Evolutionary conservation across 1,140 invertebrate genomes (phyloP).

Genomic region (Drosophila willistoni): DNA sequence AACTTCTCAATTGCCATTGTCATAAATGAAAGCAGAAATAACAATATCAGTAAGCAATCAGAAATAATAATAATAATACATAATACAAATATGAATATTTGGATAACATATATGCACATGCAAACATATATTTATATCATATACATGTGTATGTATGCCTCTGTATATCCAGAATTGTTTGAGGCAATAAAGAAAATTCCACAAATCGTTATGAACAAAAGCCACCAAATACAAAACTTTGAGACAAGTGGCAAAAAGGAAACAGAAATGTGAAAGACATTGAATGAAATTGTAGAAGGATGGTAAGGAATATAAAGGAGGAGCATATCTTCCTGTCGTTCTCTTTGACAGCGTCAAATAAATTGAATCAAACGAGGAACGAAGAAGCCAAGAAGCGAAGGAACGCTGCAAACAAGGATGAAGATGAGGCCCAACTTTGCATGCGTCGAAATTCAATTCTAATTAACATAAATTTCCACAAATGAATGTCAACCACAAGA

Average conservation of each 20-base stretch:
- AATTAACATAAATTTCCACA: conserved; percentile 82
- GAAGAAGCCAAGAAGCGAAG: conserved; percentile 29
- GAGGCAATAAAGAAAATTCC: conserved; percentile 64
- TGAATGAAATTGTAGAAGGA: conserved; percentile 9
- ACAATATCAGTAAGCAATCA: conserved; percentile 9
- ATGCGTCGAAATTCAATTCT: conserved; percentile 79
- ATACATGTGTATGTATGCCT: background rate
- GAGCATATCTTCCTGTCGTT: conserved; percentile 1
- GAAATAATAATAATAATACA: conserved; percentile 29
- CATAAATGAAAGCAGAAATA: conserved; percentile 29
- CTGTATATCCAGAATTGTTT: conserved; percentile 35
- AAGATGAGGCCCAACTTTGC: conserved; percentile 58
- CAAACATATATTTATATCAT: background rate
- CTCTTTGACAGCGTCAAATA: conserved; percentile 67
- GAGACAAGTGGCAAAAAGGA: conserved; percentile 33
- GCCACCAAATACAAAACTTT: conserved; percentile 60
- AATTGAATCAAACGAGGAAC: conserved; percentile 77
- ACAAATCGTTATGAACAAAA: conserved; percentile 67
- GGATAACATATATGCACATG: background rate
- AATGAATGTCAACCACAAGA: conserved; percentile 79
- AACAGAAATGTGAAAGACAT: conserved; percentile 4
- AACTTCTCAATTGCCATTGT: conserved; percentile 39
- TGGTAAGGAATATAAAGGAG: background rate
- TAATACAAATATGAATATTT: conserved; percentile 24
- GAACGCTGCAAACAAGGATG: background rate